Evolutionary conservation across 1,140 invertebrate species (phyloP).

Genomic region (Scaptomyza montana): DNA sequence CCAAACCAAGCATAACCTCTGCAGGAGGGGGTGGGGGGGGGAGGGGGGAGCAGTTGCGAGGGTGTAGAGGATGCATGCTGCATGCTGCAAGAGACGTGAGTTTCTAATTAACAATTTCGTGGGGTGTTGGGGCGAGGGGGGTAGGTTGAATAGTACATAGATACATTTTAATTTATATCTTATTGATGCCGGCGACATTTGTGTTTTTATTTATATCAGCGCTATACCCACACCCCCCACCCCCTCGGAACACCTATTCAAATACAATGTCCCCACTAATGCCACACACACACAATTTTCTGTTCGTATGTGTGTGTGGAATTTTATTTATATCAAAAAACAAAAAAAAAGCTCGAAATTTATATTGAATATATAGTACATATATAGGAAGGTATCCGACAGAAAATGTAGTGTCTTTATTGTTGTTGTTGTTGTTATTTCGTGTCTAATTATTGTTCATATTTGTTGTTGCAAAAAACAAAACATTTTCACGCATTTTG

Average conservation of each 20-base stretch:
- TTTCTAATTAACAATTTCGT: constrained; percentile 77
- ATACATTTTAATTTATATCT: constrained; percentile 74
- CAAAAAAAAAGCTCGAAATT: constrained; percentile 72
- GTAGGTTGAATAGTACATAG: constrained; percentile 53
- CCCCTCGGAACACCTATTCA: not conserved
- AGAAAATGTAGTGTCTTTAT: constrained; percentile 28
- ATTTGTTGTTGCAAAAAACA: constrained; percentile 65
- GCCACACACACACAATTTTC: not conserved
- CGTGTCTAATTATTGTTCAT: constrained; percentile 77
- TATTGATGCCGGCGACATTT: constrained; percentile 82
- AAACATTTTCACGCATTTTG: constrained; percentile 34
- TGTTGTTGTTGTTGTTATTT: constrained; percentile 53
- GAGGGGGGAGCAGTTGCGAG: not conserved
- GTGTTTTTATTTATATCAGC: constrained; percentile 79
- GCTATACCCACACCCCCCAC: not conserved
- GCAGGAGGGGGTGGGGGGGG: not conserved
- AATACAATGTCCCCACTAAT: too few species aligned
- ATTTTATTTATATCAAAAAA: constrained; percentile 80
- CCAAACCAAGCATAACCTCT: constrained; percentile 47
- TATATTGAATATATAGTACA: constrained; percentile 45
- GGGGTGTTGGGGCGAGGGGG: constrained; percentile 27
- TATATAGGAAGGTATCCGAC: too few species aligned
- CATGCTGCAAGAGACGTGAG: constrained; percentile 44
- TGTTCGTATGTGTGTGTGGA: constrained; percentile 43
- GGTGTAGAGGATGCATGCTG: too few species aligned